A percentile compares a stretch with the other conserved stretches of the same genome.
Conservation (phyloP, 2,797 vertebrate genomes). For the Amphiprion clarkii region DNA sequence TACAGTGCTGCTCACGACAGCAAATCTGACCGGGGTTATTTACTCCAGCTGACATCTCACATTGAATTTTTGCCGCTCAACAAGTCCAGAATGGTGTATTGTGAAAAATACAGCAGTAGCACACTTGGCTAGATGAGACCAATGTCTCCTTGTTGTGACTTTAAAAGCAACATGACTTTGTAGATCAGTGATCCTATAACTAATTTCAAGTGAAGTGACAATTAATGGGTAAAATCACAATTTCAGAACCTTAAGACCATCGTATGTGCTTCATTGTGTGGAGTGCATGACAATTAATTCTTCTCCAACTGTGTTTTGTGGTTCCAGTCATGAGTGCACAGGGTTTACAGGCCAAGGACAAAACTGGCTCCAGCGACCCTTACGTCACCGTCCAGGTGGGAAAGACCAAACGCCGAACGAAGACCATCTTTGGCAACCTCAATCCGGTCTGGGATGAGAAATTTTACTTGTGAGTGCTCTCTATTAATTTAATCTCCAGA, state of each 20-base stretch:
- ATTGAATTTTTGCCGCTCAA: too few relatives aligned
- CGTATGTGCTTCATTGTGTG: neutral
- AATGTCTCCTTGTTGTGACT: too few relatives aligned
- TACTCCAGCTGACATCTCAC: too few relatives aligned
- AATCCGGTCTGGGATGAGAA: slow-evolving; percentile 99
- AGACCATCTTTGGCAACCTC: slow-evolving; percentile 98
- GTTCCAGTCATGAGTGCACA: slow-evolving; percentile 94
- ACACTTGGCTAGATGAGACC: too few relatives aligned
- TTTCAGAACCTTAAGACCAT: too few relatives aligned
- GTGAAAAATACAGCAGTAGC: too few relatives aligned
- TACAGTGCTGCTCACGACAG: too few relatives aligned
- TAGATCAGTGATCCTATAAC: neutral
- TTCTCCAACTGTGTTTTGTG: slow-evolving; percentile 23
- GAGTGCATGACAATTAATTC: slow-evolving; percentile 4
- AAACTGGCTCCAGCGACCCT: slow-evolving; percentile 97
- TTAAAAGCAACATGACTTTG: too few relatives aligned
- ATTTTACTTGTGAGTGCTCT: slow-evolving; percentile 95
- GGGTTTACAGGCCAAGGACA: slow-evolving; percentile 98
- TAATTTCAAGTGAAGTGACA: neutral
- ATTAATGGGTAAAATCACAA: neutral
- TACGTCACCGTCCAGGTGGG: slow-evolving; percentile 99
- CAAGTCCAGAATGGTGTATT: too few relatives aligned
- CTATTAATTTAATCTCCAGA: slow-evolving; percentile 20
- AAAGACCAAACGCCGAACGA: slow-evolving; percentile 96
- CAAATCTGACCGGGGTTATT: too few relatives aligned